Evolutionary conservation across 2,888 invertebrate genomes (phyloP), one percentile per base, ranked within the genome.

Genomic region (Lacanobia wlatinum): DNA sequence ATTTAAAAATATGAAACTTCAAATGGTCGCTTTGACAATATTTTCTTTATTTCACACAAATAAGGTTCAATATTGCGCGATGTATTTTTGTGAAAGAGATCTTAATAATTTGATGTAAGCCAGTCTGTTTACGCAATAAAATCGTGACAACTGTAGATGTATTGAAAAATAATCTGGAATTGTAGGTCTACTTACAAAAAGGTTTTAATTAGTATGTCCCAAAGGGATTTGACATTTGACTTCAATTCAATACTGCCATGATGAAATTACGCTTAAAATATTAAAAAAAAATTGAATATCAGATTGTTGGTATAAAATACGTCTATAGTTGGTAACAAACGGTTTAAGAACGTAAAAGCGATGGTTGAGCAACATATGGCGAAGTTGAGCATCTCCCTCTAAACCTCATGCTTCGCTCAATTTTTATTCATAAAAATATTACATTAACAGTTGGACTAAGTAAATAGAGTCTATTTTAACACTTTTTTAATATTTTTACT

Each of bases 11-110:
- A 7, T 40, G 9, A 38, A 21, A 48, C 12, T 28, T 68, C 50
- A 16, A 12, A 16, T 50, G n/a, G n/a, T 14, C 5, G 5, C 18
- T 9, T 34, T 70, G 43, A 43, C 34, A 23, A n/a, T 16, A 10
- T 50, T 38, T 50, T 50, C 10, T 21, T 70, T 12, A 28, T 14
- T 23, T 21, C n/a, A 72, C 34, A 73, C 84, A 80, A 74, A 84
- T 78, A 85, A 80, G 85, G 83, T 86, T 76, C 80, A 74, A 75
- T 73, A 80, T 75, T 16, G 21, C 14, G 60, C 58, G 52, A 28
- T 60, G 70, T 69, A 56, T 60, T 66, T 48, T 56, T 72, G 52
- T 65, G 61, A 40, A 64, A 53, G 68, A 59, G 38, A 74, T 72
- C 71, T 61, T 81, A 73, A 43, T 23, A 58, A 50, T 61, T 12